Evolutionary conservation across 2,888 invertebrate genomes (phyloP).

Genomic region (Plagiodera versicolora): DNA sequence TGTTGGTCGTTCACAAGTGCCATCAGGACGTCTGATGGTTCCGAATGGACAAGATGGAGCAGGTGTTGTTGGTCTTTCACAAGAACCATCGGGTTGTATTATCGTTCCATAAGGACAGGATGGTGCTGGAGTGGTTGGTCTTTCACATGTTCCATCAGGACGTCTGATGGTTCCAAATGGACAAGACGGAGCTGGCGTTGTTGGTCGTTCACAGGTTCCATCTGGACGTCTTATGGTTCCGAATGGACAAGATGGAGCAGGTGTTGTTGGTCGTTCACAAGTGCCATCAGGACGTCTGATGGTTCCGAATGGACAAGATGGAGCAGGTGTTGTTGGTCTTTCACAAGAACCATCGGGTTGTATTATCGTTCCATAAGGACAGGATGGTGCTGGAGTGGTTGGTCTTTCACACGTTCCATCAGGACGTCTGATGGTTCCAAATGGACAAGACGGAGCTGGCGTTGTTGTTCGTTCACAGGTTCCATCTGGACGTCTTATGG

Average conservation of each 20-base stretch:
- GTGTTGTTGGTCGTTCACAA: conserved; percentile 19
- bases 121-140: conserved; percentile 1
- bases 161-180: conserved; percentile 17
- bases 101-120: conserved; percentile 13
- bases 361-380: conserved; percentile 19
- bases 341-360: conserved; percentile 22
- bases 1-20: conserved; percentile 7
- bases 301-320: conserved; percentile 31
- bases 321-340: conserved; percentile 17
- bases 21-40: conserved; percentile 11
- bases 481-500: conserved; percentile 11
- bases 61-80: conserved; percentile 14
- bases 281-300: conserved; percentile 14
- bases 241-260: conserved; percentile 18
- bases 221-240: conserved; percentile 19
- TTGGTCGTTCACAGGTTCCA: conserved; percentile 23
- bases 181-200: conserved; percentile 20
- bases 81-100: conserved; percentile 11
- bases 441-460: conserved; percentile 13
- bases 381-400: conserved; percentile 8
- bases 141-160: conserved; percentile 20
- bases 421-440: conserved; percentile 1
- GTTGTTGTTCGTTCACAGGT: conserved; percentile 10
- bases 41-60: conserved; percentile 18
- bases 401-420: conserved; percentile 13